A percentile compares a stretch with the other conserved stretches of the same genome.
Conservation (phyloP, 2,113 vertebrate genomes). For the Hyperoodon ampullatus region DNA sequence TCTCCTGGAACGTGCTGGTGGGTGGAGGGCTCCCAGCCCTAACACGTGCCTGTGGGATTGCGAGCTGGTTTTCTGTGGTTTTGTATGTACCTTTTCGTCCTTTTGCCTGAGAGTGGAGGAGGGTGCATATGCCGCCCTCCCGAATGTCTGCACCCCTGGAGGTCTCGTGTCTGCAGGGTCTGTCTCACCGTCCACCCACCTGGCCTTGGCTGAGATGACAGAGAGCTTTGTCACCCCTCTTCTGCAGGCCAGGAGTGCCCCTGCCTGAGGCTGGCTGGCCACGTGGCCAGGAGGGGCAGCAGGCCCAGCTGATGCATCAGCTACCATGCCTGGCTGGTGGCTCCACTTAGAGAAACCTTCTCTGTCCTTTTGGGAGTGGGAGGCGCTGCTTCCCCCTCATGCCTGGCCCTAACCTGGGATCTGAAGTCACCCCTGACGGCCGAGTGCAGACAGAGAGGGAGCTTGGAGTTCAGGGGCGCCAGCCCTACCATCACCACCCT, state of each 20-base stretch:
- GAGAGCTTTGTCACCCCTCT: not conserved
- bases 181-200: fast-evolving
- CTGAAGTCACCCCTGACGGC: not conserved
- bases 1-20: fast-evolving
- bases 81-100: not conserved
- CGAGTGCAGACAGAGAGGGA: fast-evolving
- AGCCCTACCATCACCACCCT: not conserved
- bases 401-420: too few species aligned
- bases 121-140: not conserved
- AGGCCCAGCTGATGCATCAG: not conserved
- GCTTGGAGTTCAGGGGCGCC: too few species aligned
- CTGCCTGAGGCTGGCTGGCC: not conserved
- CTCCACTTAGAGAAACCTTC: not conserved
- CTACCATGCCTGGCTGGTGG: not conserved
- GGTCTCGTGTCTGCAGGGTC: fast-evolving
- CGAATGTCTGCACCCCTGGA: fast-evolving
- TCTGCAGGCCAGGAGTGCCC: not conserved
- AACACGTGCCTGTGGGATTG: not conserved
- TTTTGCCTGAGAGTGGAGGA: too few species aligned
- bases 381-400: fast-evolving
- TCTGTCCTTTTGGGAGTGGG: not conserved
- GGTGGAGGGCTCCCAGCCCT: not conserved
- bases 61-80: not conserved
- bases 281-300: fast-evolving
- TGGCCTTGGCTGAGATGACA: not conserved